phyloP scores from a whole-genome alignment of 92 coral and sea anemone genomes.

The Epizoanthus ramosus region DNA sequence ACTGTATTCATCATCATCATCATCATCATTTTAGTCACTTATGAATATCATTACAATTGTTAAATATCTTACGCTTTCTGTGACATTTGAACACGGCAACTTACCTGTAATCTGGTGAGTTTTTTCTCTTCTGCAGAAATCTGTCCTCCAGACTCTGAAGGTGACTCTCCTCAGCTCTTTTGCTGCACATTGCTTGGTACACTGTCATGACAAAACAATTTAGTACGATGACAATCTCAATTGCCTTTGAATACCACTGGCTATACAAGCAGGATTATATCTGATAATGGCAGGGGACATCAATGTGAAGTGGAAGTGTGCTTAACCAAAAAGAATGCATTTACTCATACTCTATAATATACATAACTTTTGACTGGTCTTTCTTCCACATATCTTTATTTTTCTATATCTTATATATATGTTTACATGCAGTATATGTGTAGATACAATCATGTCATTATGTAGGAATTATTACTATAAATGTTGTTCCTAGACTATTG shows the following conservation, averaged over 20 bases:
- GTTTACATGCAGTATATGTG: too few species aligned
- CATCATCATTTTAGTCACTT: not conserved
- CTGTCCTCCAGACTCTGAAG: constrained; percentile 88
- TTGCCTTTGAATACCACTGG: not conserved
- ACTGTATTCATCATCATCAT: too few species aligned
- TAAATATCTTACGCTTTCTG: constrained; percentile 4
- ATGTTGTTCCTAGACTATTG: too few species aligned
- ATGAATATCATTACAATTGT: not conserved
- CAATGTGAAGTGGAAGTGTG: too few species aligned
- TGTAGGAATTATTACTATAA: too few species aligned
- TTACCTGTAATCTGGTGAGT: constrained; percentile 62
- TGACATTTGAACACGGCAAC: not conserved
- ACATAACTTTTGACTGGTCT: too few species aligned
- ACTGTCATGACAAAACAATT: constrained; percentile 48
- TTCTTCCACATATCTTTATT: too few species aligned
- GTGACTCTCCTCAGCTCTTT: constrained; percentile 62
- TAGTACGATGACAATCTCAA: not conserved
- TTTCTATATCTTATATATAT: too few species aligned
- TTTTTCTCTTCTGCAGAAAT: constrained; percentile 69
- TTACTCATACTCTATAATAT: too few species aligned
- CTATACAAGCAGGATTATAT: not conserved
- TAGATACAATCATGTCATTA: too few species aligned
- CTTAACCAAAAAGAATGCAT: too few species aligned
- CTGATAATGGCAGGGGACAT: not conserved
- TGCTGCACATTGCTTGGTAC: constrained; percentile 61